Conservation (phyloP, 2,888 invertebrate genomes). For the Prenolepis imparis region DNA sequence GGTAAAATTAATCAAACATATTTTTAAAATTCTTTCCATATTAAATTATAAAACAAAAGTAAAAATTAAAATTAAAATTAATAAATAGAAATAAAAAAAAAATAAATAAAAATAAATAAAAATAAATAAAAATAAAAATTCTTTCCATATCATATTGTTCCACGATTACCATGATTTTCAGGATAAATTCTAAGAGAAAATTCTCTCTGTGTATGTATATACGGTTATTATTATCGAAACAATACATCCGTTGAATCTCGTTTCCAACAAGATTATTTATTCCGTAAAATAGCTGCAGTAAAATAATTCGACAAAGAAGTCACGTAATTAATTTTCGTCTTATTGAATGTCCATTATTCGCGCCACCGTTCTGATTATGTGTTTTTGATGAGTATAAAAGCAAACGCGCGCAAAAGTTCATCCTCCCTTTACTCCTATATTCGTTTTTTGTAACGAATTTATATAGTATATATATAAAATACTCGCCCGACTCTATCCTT, state of each 20-base stretch:
- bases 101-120: too few species aligned
- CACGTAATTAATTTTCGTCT: conserved; percentile 4
- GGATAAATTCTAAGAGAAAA: too few species aligned
- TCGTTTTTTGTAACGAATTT: not conserved
- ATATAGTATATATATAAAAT: not conserved
- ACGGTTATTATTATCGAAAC: not conserved
- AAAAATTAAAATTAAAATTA: too few species aligned
- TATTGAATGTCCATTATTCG: not conserved
- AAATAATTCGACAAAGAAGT: not conserved
- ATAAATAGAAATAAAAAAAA: too few species aligned
- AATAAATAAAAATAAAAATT: too few species aligned
- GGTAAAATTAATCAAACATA: too few species aligned
- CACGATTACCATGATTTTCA: too few species aligned
- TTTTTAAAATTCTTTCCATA: too few species aligned
- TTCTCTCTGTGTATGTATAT: too few species aligned
- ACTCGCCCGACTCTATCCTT: conserved; percentile 12
- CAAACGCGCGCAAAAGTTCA: conserved; percentile 2
- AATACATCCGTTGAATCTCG: not conserved
- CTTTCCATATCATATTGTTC: too few species aligned
- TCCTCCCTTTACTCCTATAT: not conserved
- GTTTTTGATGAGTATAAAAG: not conserved
- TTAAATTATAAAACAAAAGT: too few species aligned
- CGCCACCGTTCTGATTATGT: not conserved
- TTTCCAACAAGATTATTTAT: conserved; percentile 11
- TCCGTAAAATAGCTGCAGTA: not conserved